Evolutionary conservation across 1,140 invertebrate species (phyloP), one percentile per base, ranked within the genome.

Genomic region (Hydropsyche tenuis): DNA sequence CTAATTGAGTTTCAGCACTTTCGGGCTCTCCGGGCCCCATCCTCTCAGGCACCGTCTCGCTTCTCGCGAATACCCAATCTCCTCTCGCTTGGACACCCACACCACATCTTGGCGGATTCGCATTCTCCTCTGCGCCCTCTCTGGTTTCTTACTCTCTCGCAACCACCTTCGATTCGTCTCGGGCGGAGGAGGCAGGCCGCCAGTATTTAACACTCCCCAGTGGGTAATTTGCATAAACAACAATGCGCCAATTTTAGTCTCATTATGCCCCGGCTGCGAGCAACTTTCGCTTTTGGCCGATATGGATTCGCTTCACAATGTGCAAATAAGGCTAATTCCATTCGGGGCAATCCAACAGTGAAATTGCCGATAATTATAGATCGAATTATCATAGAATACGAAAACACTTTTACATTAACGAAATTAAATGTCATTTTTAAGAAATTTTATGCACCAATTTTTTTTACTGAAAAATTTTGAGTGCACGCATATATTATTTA

Each of bases 171-270:
- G 56, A 60, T 60, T 60, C 56, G 11, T 60, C 56, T 60, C 20
- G 22, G 23, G 22, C 7, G 60, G 46, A 63, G 45, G 71, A 68
- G 56, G 45, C 37, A 68, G 53, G 45, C 43, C 69, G 69, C 76
- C 51, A 75, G 76, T 77, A 77, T 77, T 77, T 75, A 77, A 73
- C 72, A 63, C 66, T 77, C 76, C 73, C 73, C 37, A 66, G 69
- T 46, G 73, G 68, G 37, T 45, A 73, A 77, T 77, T 77, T 75
- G 63, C 76, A 77, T 77, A 75, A 77, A 77, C 76, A 77, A 77
- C 76, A 75, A 77, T 75, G 76, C 76, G 71, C 76, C 76, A 77
- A 77, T 77, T 77, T 77, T 74, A 69, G 63, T 74, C 75, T 77
- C 75, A 77, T 77, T 77, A 77, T 77, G 65, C 37, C 18, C 69